phyloP scores from a whole-genome alignment of 2,797 vertebrate species.

The Harpia harpyja region DNA sequence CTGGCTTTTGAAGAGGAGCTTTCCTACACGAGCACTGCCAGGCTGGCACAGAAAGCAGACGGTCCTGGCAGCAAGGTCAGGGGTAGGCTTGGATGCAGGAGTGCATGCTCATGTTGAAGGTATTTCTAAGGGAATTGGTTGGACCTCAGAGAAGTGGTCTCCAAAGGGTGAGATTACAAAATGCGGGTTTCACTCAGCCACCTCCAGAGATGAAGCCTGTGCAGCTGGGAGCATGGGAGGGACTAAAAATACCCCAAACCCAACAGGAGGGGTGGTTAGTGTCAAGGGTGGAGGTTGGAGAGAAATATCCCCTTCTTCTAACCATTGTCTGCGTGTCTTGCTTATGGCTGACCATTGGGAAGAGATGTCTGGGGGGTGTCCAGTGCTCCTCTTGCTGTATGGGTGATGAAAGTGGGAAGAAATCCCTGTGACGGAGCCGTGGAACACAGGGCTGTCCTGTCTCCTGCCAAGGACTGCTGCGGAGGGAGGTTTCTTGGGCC shows the following conservation, averaged over 20 bases:
- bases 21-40: fast-evolving
- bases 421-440: neutral
- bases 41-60: fast-evolving
- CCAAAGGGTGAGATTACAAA: neutral
- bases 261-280: neutral
- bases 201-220: neutral
- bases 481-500: neutral
- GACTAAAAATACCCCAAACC: neutral
- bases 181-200: neutral
- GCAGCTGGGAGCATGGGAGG: neutral
- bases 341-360: neutral
- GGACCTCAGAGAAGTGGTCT: neutral
- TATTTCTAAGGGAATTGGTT: neutral
- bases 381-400: neutral
- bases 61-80: neutral
- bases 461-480: fast-evolving
- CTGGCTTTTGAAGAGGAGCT: neutral
- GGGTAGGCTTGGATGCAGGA: neutral
- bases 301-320: neutral
- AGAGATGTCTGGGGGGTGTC: neutral
- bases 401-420: neutral
- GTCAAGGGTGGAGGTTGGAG: neutral
- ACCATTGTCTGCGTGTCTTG: neutral
- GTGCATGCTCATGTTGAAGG: fast-evolving
- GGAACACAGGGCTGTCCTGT: neutral